These are phyloP conservation scores for Desmophyllum pertusum DNA, from an alignment of 92 coral and sea anemone species.

Conservation along the genomic window DNA sequence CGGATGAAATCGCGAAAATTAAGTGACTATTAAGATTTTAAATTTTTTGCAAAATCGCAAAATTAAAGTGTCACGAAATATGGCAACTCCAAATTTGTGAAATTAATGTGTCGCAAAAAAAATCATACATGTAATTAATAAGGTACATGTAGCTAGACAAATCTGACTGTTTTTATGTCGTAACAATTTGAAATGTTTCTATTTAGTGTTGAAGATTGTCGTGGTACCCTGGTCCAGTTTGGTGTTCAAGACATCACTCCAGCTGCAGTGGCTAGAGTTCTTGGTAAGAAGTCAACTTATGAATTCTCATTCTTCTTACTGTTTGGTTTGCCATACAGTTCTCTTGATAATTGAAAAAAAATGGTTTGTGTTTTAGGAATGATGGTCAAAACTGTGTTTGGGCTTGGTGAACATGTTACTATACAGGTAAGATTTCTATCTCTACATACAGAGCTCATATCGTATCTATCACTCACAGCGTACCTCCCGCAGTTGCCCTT, in stretches of 20 bases:
- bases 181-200: not conserved
- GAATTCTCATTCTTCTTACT: not conserved
- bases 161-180: not conserved
- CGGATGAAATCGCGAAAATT: no score
- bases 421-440: constrained; percentile 87
- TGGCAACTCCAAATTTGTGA: no score
- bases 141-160: not conserved
- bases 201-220: constrained; percentile 83
- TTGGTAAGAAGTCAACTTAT: constrained; percentile 62
- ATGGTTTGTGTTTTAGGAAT: constrained; percentile 67
- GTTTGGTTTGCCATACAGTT: not conserved
- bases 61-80: no score
- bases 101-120: no score
- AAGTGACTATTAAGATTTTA: no score
- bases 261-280: constrained; percentile 86
- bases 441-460: no score
- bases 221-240: constrained; percentile 78
- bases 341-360: not conserved
- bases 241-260: constrained; percentile 80
- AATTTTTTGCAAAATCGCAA: no score
- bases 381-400: constrained; percentile 91
- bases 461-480: no score
- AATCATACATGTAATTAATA: no score
- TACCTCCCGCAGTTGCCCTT: no score
- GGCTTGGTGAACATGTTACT: constrained; percentile 82